Base-by-base conservation (phyloP, 2,888 invertebrate species). In the Dicyrtomina minuta region DNA sequence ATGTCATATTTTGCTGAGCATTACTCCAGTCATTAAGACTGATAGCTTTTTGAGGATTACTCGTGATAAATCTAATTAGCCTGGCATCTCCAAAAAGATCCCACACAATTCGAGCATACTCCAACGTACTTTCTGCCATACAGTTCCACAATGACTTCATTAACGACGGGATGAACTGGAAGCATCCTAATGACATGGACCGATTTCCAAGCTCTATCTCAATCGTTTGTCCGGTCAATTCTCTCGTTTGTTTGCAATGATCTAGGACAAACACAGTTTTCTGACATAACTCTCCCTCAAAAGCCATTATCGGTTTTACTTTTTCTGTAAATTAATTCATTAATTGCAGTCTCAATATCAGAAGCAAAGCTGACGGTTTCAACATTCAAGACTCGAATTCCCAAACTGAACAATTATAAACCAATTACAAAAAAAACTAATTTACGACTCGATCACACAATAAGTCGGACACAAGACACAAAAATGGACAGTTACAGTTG, bases 221-320 rank as follows among this genome's bases (percentile, higher is more conserved):
- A 75, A 93, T 87, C 0, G 88, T 88, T 80, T 88, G 88, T 77
- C 92, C 92, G 67, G 90, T 90, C 5, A 91, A 89, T 80, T 92
- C 89, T 26, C 91, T 90, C 82, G 97, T 96, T 80, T 91, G 91
- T 3, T 93, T 92, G 0, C 95, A 93, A 80, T 94, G 94, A 81
- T 99, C 98, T 77, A 99, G 83, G 24, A 98, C 92, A 82, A 98
- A 92, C 71, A 97, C 90, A 0, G 97, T 97, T 84, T 98, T 99
- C 26, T 68, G 68, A 49, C 24, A 43, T 2, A 64, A 15, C 10
- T 71, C 71, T 5, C 22, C 58, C 59, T n/a, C n/a, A n/a, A n/a
- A n/a, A n/a, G n/a, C n/a, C n/a, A n/a, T n/a, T n/a, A n/a, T n/a
- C n/a, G n/a, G n/a, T n/a, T n/a, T n/a, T n/a, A n/a, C n/a, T n/a